These are phyloP conservation scores for Euthynnus affinis DNA, from an alignment of 2,797 vertebrate species.

Conservation along the genomic window DNA sequence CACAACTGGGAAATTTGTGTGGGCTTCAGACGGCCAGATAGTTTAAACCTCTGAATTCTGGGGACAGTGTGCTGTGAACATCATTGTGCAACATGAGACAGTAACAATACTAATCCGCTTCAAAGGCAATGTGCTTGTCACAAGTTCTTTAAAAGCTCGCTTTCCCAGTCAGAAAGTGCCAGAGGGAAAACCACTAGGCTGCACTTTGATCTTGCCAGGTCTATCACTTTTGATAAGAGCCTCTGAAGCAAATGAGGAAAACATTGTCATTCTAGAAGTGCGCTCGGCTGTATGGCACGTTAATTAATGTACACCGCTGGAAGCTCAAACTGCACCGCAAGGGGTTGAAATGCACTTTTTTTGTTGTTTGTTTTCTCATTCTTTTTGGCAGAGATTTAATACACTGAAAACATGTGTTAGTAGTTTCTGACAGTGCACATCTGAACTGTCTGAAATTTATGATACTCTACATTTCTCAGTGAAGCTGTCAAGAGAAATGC, in stretches of 20 bases:
- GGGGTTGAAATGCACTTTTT: constrained; percentile 28
- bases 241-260: constrained; percentile 72
- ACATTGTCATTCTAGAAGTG: constrained; percentile 70
- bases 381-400: constrained; percentile 35
- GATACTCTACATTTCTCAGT: constrained; percentile 11
- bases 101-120: constrained; percentile 80
- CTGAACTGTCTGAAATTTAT: constrained; percentile 25
- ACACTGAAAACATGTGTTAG: constrained; percentile 29
- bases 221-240: constrained; percentile 79
- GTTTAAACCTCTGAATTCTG: constrained; percentile 63
- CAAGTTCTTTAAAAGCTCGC: constrained; percentile 76
- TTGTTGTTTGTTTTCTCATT: constrained; percentile 22
- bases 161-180: constrained; percentile 74
- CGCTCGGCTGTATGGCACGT: constrained; percentile 37
- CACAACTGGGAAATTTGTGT: constrained; percentile 70
- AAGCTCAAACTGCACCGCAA: constrained; percentile 34
- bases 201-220: constrained; percentile 82
- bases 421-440: constrained; percentile 9
- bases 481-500: constrained; percentile 14
- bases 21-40: constrained; percentile 47
- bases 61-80: constrained; percentile 64
- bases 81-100: constrained; percentile 79
- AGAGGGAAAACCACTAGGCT: constrained; percentile 70
- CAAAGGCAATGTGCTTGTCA: constrained; percentile 81
- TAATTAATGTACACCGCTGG: constrained; percentile 63